Evolutionary conservation across 2,888 invertebrate genomes (phyloP).

Genomic region (Ochlodes sylvanus): DNA sequence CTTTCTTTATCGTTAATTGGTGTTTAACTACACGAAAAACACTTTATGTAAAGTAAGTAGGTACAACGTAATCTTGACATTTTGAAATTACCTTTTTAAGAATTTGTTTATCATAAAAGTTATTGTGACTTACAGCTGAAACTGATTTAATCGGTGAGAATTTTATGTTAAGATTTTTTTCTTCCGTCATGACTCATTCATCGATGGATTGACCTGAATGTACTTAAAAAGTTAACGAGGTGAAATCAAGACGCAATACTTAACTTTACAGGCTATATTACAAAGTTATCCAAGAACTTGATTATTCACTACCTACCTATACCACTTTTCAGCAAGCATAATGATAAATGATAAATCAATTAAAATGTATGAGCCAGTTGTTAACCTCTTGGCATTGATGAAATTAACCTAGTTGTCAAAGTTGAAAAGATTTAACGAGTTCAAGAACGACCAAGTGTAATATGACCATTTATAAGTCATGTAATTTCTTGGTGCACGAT

Average conservation of each 20-base stretch:
- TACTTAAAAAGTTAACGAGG: conserved; percentile 76
- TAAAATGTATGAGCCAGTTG: conserved; percentile 35
- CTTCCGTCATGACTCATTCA: conserved; percentile 63
- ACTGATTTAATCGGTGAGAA: conserved; percentile 70
- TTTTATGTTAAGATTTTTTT: conserved; percentile 68
- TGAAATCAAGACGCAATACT: conserved; percentile 58
- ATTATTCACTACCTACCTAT: conserved; percentile 30
- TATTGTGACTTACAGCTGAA: conserved; percentile 60
- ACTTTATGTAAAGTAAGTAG: conserved; percentile 35
- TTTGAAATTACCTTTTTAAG: conserved; percentile 43
- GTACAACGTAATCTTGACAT: conserved; percentile 40
- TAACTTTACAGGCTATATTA: conserved; percentile 27
- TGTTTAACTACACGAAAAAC: conserved; percentile 18
- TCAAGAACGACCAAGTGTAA: conserved; percentile 32
- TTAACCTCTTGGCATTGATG: conserved; percentile 39
- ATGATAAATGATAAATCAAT: conserved; percentile 39
- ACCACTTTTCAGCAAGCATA: conserved; percentile 31
- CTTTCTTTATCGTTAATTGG: conserved; percentile 34
- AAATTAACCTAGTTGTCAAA: conserved; percentile 36
- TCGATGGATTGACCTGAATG: conserved; percentile 69
- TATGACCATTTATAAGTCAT: conserved; percentile 29
- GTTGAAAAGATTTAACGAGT: conserved; percentile 38
- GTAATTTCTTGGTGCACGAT: conserved; percentile 22
- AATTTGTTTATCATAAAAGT: conserved; percentile 50
- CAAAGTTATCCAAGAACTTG: conserved; percentile 1